Evolutionary conservation across 92 coral and sea anemone genomes (phyloP).

Genomic region (Siderastrea siderea): DNA sequence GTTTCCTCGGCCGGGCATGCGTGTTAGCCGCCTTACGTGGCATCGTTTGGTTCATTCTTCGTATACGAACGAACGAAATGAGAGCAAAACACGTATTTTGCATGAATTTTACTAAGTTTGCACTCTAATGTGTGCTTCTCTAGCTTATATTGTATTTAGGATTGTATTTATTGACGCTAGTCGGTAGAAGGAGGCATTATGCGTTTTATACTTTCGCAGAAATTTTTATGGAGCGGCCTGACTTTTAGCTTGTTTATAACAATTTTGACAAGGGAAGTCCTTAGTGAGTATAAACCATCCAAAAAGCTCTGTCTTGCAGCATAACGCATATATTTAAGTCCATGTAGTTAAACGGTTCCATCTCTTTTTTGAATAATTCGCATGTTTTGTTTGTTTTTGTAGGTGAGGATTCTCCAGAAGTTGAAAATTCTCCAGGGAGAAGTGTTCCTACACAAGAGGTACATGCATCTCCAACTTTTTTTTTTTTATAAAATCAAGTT

Average conservation of each 20-base stretch:
- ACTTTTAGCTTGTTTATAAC: conserved; percentile 21
- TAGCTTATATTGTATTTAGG: background rate
- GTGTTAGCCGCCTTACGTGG: conserved; percentile 45
- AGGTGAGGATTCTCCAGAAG: conserved; percentile 25
- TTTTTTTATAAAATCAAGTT: background rate
- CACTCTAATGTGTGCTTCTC: background rate
- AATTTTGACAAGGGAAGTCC: conserved; percentile 36
- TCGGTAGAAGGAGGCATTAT: background rate
- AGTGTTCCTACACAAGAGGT: conserved; percentile 12
- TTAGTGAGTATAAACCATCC: conserved; percentile 19
- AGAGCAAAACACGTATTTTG: conserved; percentile 8
- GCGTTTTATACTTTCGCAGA: conserved; percentile 5
- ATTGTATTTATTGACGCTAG: conserved; percentile 19
- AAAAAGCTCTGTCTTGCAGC: background rate
- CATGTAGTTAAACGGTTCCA: background rate
- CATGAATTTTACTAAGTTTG: background rate
- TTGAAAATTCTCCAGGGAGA: conserved; percentile 1
- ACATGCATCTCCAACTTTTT: background rate
- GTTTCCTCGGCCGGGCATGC: conserved; percentile 26
- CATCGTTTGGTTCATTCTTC: conserved; percentile 26
- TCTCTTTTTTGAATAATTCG: background rate
- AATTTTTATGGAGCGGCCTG: background rate
- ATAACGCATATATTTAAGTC: background rate
- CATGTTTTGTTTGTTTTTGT: background rate
- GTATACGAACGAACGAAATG: conserved; percentile 27